These are phyloP conservation scores for Venturia canescens DNA, from an alignment of 1,140 invertebrate genomes.

Conservation along the genomic window DNA sequence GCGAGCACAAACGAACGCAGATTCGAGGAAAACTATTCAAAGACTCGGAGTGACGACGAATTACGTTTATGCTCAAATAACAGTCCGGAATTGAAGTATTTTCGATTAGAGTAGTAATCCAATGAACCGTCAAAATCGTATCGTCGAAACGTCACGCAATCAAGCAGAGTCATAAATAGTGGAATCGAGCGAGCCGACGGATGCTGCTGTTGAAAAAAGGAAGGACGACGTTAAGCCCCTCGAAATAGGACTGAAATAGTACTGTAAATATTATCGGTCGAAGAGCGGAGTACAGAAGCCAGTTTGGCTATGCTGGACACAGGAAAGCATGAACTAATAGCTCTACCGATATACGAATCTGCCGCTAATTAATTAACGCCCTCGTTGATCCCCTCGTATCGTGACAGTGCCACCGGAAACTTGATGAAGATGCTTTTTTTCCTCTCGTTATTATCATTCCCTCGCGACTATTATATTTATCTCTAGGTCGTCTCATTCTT, in stretches of 20 bases:
- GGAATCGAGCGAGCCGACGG: background rate
- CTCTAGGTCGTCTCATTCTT: background rate
- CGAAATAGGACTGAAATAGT: background rate
- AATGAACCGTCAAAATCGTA: no score
- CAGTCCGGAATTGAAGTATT: no score
- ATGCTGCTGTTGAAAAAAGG: background rate
- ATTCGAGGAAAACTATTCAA: no score
- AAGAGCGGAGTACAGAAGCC: background rate
- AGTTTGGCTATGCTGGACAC: slow-evolving; percentile 7
- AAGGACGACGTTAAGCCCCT: background rate
- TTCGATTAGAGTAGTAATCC: no score
- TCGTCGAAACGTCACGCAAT: no score
- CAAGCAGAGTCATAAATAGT: no score
- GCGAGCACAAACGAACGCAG: no score
- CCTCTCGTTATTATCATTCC: background rate
- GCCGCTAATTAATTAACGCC: slow-evolving; percentile 33
- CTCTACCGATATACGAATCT: slow-evolving; percentile 30
- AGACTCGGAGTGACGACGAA: no score
- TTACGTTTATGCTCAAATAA: no score
- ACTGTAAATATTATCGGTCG: background rate
- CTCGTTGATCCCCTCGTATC: slow-evolving; percentile 18
- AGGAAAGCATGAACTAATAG: slow-evolving; percentile 9
- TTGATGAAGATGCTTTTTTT: slow-evolving; percentile 33
- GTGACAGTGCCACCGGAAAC: background rate
- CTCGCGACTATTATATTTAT: background rate